Evolutionary conservation across 2,113 vertebrate genomes (phyloP), one percentile per base, ranked within the genome.

Genomic region (Grammomys surdaster): DNA sequence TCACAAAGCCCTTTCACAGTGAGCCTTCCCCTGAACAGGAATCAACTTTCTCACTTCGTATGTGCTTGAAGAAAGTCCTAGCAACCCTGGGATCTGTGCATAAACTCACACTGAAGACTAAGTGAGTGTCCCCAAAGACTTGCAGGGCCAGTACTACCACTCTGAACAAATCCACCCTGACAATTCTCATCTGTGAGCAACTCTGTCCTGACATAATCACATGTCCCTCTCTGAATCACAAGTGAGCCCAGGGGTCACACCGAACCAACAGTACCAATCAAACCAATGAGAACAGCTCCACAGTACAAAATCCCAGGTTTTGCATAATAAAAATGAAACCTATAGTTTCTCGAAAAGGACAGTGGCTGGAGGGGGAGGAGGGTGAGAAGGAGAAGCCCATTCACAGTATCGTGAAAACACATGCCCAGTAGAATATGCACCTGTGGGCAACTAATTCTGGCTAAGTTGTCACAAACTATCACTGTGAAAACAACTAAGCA

Each of bases 401-500:
- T 63, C 43, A 78, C 11, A n/a, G 58, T 31, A 46, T 84, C 86
- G 63, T 46, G 4, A 81, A 93, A 72, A 84, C 43, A 93, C 65
- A 69, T 7, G 63, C 12, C 63, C 5, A 72, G 4, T 36, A 93
- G 13, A 54, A 51, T 48, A 67, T 16, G 28, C 28, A 48, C 84
- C 63, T 51, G 69, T 82, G n/a, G 51, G 75, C 85, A 89, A 89
- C 51, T 28, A 51, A 96, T 54, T 92, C 90, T 69, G 72, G 88
- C 72, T 70, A 94, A 81, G 63, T 56, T 33, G 2, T 75, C 80
- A 95, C 33, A 93, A 94, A 96, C 60, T 40, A 92, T 9, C 78
- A 69, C 54, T 51, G 85, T 67, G 77, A 70, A 67, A 94, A 96
- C 76, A 95, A 96, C 58, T n/a, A 36, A 36, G 72, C 85, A 96